Conservation (phyloP, 64 coral and sea anemone species). For the Pachyseris speciosa region DNA sequence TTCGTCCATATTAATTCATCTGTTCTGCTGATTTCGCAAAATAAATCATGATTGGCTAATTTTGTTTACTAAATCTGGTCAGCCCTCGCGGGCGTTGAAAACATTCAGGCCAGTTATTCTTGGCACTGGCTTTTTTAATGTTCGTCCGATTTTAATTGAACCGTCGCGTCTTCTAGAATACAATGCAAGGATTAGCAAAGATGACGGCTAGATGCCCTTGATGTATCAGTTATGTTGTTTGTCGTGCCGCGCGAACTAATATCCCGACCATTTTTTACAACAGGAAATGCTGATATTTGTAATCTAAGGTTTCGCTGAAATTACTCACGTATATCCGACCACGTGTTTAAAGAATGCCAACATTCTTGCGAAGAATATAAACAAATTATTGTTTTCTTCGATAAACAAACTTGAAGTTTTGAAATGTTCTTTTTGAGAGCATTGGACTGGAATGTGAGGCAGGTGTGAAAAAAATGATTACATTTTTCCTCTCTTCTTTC, state of each 20-base stretch:
- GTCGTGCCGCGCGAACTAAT: background rate
- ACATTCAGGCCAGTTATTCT: too few species aligned
- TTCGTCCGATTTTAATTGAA: too few species aligned
- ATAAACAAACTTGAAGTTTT: slow-evolving; percentile 25
- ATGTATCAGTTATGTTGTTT: background rate
- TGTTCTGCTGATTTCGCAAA: too few species aligned
- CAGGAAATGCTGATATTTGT: background rate
- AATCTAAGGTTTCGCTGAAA: background rate
- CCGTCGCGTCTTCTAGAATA: background rate
- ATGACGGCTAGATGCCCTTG: background rate
- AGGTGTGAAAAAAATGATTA: background rate
- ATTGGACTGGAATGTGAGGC: background rate
- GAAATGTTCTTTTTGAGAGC: background rate
- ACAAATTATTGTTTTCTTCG: slow-evolving; percentile 1
- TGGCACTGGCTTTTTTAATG: too few species aligned
- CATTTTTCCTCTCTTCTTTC: background rate
- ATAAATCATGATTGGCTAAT: too few species aligned
- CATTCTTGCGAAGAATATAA: background rate
- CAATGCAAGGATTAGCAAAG: background rate
- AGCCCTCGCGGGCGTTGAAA: too few species aligned
- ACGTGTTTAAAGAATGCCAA: background rate
- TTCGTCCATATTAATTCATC: too few species aligned
- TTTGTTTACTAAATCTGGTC: too few species aligned
- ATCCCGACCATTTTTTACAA: background rate
- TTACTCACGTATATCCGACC: background rate